A percentile compares a stretch with the other conserved stretches of the same genome.
Evolutionary conservation across 1,140 invertebrate genomes (phyloP).

Genomic region (Dendroctonus valens): DNA sequence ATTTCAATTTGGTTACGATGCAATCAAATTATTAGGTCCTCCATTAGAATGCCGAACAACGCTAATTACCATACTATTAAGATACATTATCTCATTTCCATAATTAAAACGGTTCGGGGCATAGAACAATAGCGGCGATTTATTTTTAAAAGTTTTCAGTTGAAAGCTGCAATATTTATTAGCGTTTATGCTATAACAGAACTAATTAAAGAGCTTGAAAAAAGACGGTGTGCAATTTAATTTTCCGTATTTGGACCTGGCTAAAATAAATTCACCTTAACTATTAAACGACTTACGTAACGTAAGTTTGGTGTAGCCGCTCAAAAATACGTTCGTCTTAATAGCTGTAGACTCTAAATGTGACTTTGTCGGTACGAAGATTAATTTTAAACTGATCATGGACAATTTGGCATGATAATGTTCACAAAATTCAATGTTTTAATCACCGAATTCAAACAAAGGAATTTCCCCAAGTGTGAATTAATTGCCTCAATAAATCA

Average conservation of each 20-base stretch:
- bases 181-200: constrained; percentile 12
- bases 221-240: constrained; percentile 33
- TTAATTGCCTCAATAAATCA: too few relatives aligned
- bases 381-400: too few relatives aligned
- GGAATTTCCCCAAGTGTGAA: too few relatives aligned
- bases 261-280: constrained; percentile 34
- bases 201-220: constrained; percentile 31
- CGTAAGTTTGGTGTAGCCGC: too few relatives aligned
- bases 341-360: too few relatives aligned
- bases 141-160: neutral
- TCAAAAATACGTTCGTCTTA: too few relatives aligned
- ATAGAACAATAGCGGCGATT: neutral
- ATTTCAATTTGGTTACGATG: neutral
- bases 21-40: constrained; percentile 4
- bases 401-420: too few relatives aligned
- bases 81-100: constrained; percentile 3
- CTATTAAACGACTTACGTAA: too few relatives aligned
- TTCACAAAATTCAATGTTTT: too few relatives aligned
- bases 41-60: neutral
- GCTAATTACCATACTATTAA: constrained; percentile 4
- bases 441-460: too few relatives aligned
- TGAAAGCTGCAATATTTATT: constrained; percentile 18
- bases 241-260: constrained; percentile 33
- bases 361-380: too few relatives aligned
- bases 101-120: neutral